Base-by-base conservation (phyloP, 2,888 invertebrate genomes). In the Lamellibrachia columna region DNA sequence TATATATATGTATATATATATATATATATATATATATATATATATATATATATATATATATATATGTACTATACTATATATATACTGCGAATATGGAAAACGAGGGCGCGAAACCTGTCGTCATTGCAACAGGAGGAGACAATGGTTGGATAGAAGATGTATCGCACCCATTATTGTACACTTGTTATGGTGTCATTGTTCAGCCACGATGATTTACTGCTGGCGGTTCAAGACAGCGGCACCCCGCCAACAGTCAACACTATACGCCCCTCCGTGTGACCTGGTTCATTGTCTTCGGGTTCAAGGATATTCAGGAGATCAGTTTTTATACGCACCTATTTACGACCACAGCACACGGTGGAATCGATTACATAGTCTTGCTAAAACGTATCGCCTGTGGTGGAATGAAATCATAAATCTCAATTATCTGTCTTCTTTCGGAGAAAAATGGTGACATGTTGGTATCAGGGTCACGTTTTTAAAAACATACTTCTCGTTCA, bases 151-250 rank as follows among this genome's bases (percentile, higher is more conserved):
- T 15, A 75, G 75, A 75, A 75, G 75, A 75, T 15, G 22, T 3
- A 75, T 75, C 75, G 75, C 40, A 75, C 75, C n/a, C 75, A 75
- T 75, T 75, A 75, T 75, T n/a, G 75, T 75, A 75, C 15, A 4
- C 75, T 75, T 75, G 75, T 75, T n/a, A n/a, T n/a, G 75, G 75
- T 75, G 75, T n/a, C 75, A 22, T 75, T n/a, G 75, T 75, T 75
- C 55, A 1, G 75, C 22, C n/a, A 22, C 75, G 75, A 22, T 75
- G 75, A 75, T 75, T 75, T 75, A 75, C 75, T 40, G 22, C n/a
- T 75, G 75, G 75, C 75, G 75, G 75, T 15, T 75, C 15, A n/a
- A 22, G 75, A 75, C 75, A 75, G 75, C 75, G 75, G 22, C 3
- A 75, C 75, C 3, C 75, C 22, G 75, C 15, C 75, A 75, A 75